Evolutionary conservation across 2,797 vertebrate genomes (phyloP).

Genomic region (Philypnodon macrostomus): DNA sequence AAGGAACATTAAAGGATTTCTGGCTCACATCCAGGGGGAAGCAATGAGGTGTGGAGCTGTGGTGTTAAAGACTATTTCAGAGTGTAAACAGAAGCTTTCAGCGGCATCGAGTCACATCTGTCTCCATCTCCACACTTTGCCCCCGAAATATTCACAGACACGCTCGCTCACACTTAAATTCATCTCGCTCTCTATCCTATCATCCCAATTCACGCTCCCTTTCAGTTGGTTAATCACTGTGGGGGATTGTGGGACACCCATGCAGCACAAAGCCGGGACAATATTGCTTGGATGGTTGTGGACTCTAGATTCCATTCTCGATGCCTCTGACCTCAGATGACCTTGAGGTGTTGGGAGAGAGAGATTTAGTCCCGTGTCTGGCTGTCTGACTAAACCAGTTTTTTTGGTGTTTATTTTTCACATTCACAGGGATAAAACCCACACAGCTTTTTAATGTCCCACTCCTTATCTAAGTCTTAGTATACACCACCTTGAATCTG

Average conservation of each 20-base stretch:
- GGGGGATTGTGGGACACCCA: constrained; percentile 52
- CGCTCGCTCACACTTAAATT: constrained; percentile 43
- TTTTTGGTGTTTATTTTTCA: background rate
- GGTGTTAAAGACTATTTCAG: constrained; percentile 35
- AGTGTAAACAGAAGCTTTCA: constrained; percentile 57
- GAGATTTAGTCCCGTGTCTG: constrained; percentile 23
- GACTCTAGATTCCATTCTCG: constrained; percentile 26
- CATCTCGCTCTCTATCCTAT: constrained; percentile 57
- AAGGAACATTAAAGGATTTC: constrained; percentile 7
- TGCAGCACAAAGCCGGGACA: constrained; percentile 28
- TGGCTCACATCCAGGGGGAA: constrained; percentile 6
- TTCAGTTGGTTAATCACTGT: constrained; percentile 64
- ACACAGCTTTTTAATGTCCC: constrained; percentile 35
- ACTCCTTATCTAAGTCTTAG: too few species aligned
- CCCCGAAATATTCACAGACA: constrained; percentile 47
- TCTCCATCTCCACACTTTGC: constrained; percentile 33
- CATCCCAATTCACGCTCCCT: constrained; percentile 57
- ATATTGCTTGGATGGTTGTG: constrained; percentile 33
- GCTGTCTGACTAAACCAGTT: constrained; percentile 14
- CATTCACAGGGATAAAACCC: background rate
- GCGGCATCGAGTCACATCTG: constrained; percentile 36
- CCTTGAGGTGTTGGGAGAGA: constrained; percentile 40
- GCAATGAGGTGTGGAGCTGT: constrained; percentile 48
- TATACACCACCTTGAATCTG: too few species aligned
- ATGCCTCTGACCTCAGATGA: constrained; percentile 30